Base-by-base conservation (phyloP, 2,113 vertebrate species). In the Bambusicola thoracicus region DNA sequence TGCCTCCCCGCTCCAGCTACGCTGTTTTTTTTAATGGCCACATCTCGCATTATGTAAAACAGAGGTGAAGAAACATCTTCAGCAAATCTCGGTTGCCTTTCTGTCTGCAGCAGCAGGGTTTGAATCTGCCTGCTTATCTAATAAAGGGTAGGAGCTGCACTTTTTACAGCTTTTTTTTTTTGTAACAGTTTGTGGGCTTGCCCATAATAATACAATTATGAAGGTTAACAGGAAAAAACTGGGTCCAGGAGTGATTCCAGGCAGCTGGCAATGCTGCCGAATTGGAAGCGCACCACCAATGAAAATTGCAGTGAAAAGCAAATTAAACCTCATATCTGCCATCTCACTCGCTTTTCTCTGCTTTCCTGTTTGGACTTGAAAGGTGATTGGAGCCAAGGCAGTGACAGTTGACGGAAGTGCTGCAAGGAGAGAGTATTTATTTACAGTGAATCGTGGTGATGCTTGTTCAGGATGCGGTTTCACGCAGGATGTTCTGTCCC, bases 311-410 rank as follows among this genome's bases (percentile, higher is more conserved):
- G 98, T 81, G 97, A 98, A 98, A 98, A 98, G 98, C 99, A 99
- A 98, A 99, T 99, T 98, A 99, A 98, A 98, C 98, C 98, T 98
- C 98, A 98, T 98, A 98, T 99, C 98, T 99, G 98, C 98, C 98
- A 98, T 98, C 98, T 98, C 98, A 97, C 98, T 98, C 97, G 98
- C 98, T 98, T 98, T 98, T 98, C 98, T 98, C 98, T 98, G 97
- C 98, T 98, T 99, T 99, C 99, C 99, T 99, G 99, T 99, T 99
- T 99, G 99, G 99, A 99, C 99, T 99, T 98, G 98, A 99, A 98
- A 99, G 98, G 98, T 99, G 98, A 99, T 98, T 98, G 98, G 98
- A 98, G 98, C 98, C 98, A 98, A 98, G 98, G 98, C 98, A 98
- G 97, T 99, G 98, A 99, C 99, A 99, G 99, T 99, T 99, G 98